Conservation (phyloP, 2,113 vertebrate species). For the Pelobates fuscus region DNA sequence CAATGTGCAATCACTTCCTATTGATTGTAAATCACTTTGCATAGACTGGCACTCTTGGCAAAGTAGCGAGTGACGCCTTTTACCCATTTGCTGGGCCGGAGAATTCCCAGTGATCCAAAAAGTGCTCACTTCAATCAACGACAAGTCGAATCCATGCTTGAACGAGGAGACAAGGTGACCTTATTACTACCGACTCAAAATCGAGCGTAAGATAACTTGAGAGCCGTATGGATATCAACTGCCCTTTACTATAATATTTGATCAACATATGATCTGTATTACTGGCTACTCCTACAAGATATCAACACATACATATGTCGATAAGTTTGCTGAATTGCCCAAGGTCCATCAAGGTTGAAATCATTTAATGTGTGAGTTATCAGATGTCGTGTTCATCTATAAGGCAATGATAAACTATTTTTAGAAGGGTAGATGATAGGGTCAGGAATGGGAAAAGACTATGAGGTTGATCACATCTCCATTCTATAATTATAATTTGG, state of each 20-base stretch:
- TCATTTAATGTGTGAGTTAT: no score
- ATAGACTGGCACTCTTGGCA: slow-evolving; percentile 64
- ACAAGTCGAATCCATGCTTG: slow-evolving; percentile 17
- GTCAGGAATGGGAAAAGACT: no score
- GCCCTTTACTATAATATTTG: background rate
- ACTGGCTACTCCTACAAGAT: background rate
- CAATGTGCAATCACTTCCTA: slow-evolving; percentile 79
- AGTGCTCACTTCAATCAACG: slow-evolving; percentile 21
- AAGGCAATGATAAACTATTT: no score
- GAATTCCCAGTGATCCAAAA: slow-evolving; percentile 36
- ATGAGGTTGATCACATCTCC: no score
- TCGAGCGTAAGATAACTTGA: background rate
- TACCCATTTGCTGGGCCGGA: slow-evolving; percentile 52
- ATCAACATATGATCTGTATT: background rate
- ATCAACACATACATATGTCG: background rate
- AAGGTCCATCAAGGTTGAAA: no score
- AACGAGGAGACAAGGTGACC: slow-evolving; percentile 1
- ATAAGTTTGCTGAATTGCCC: background rate
- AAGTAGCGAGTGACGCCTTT: slow-evolving; percentile 54
- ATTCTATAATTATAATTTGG: no score
- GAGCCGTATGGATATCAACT: background rate
- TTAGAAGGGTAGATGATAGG: no score
- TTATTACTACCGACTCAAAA: background rate
- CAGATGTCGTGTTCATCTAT: no score
- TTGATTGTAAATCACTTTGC: slow-evolving; percentile 75